phyloP scores from a whole-genome alignment of 2,113 vertebrate genomes.

The Pagrus major region DNA sequence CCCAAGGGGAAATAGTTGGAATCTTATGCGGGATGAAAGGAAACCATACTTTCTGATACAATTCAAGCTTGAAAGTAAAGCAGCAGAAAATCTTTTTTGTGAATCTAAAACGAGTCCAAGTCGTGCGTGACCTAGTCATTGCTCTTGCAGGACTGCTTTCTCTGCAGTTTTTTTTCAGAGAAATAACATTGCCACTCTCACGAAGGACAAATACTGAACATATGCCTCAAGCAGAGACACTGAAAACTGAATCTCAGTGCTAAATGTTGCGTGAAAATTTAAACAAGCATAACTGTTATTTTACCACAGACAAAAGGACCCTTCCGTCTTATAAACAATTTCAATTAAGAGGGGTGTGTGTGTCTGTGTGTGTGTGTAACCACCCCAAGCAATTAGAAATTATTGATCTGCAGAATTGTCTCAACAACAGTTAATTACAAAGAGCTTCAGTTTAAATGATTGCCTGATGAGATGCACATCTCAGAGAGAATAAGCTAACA shows the following conservation, averaged over 20 bases:
- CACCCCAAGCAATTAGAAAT: conserved; percentile 52
- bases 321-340: conserved; percentile 9
- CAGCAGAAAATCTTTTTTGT: conserved; percentile 47
- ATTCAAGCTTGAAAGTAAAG: conserved; percentile 51
- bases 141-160: conserved; percentile 26
- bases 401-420: conserved; percentile 63
- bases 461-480: conserved; percentile 62
- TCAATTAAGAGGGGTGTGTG: background rate
- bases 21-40: conserved; percentile 61
- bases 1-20: conserved; percentile 63
- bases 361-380: background rate
- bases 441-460: conserved; percentile 57
- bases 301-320: background rate
- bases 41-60: conserved; percentile 68
- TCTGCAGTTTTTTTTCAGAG: conserved; percentile 3
- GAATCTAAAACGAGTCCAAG: conserved; percentile 53
- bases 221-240: conserved; percentile 1
- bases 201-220: background rate
- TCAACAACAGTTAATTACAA: conserved; percentile 58
- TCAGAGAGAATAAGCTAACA: conserved; percentile 19
- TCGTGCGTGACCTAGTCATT: conserved; percentile 39
- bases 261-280: background rate
- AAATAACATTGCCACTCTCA: background rate
- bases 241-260: background rate
- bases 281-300: background rate